Base-by-base conservation (phyloP, 2,113 vertebrate species). In the Athene noctua region DNA sequence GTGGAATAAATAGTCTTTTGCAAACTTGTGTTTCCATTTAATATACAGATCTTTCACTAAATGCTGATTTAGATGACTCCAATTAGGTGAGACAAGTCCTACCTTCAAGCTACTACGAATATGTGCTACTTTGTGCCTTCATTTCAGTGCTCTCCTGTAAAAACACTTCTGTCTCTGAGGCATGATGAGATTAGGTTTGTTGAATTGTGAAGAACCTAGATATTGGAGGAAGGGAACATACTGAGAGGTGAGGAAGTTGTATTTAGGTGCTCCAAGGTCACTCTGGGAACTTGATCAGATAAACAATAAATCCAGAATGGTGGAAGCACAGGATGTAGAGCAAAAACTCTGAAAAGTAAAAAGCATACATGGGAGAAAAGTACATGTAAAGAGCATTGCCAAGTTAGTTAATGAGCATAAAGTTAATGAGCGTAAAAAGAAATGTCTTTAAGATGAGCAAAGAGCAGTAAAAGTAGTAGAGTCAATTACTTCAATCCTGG, bases 391-490 rank as follows among this genome's bases (percentile, higher is more conserved):
- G 66, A 86, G 14, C 36, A 73, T 87, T 92, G 92, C n/a, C 36
- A 58, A 77, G 15, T 67, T 78, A 52, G 30, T 54, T 57, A 67
- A 81, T 23, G 15, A 75, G 17, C 34, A 29, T 86, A 18, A 44
- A 52, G 30, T 49, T 57, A 71, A 81, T 26, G 14, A 75, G 17
- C 32, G 23, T 86, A 59, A 86, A 94, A 92, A 86, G 86, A 95
- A 94, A 92, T 92, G 65, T 87, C 36, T 87, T 94, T 73, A 62
- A 94, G 54, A 93, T 82, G 62, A 87, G 26, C n/a, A 54, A 17
- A 85, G 52, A 52, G 80, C 90, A 83, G 21, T 9, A 59, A 61
- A 79, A 75, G 63, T 30, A 94, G 55, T 38, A 63, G n/a, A 90
- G 34, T 89, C 52, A 59, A 42, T 75, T 92, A 89, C n/a, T 58